These are phyloP conservation scores for Turnix velox DNA, from an alignment of 2,113 vertebrate genomes.

Conservation along the genomic window DNA sequence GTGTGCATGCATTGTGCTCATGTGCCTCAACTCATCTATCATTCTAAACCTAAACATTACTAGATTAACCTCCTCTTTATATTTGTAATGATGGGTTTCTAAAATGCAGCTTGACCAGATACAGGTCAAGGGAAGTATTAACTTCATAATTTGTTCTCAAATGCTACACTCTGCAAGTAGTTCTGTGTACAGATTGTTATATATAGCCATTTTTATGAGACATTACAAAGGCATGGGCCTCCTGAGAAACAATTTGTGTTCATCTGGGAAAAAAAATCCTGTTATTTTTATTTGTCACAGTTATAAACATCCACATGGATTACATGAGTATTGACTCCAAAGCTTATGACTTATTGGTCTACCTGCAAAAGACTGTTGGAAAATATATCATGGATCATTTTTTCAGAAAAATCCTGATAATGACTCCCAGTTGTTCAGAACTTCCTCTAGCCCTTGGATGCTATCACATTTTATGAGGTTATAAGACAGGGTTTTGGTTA, in stretches of 20 bases:
- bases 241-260: neutral
- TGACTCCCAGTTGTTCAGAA: constrained; percentile 42
- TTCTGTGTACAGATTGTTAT: neutral
- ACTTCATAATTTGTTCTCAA: constrained; percentile 7
- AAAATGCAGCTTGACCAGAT: constrained; percentile 9
- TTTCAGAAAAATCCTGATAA: constrained; percentile 34
- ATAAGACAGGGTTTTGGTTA: constrained; percentile 20
- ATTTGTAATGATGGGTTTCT: constrained; percentile 6
- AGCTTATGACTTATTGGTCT: neutral
- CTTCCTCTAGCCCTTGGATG: constrained; percentile 38
- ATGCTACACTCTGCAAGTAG: neutral
- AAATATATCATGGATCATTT: constrained; percentile 18
- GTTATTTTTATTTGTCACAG: neutral
- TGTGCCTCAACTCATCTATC: neutral
- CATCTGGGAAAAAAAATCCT: neutral
- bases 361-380: neutral
- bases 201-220: neutral
- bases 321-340: neutral
- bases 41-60: constrained; percentile 2
- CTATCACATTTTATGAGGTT: constrained; percentile 45
- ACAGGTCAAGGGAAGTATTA: constrained; percentile 16
- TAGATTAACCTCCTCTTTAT: constrained; percentile 26
- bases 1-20: too few species aligned
- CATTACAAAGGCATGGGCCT: neutral
- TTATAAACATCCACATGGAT: neutral